Evolutionary conservation across 1,140 invertebrate species (phyloP), one percentile per base, ranked within the genome.

Genomic region (Wasmannia auropunctata): DNA sequence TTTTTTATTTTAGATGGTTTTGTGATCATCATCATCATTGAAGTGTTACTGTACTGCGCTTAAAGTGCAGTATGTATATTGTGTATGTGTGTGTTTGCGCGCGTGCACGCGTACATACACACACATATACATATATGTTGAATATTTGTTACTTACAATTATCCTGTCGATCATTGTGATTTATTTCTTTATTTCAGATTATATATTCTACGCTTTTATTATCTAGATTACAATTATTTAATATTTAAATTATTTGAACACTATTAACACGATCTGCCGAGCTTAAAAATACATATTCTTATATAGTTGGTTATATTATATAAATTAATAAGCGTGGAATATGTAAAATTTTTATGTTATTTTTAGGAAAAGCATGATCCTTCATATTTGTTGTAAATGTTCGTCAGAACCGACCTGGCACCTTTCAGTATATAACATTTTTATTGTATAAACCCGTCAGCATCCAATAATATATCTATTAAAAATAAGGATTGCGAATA

Each of bases 361-460:
- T 88, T 91, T 91, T 88, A 91, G 79, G 88, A 89, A 88, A 62
- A 86, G 89, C 91, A 88, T 89, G 25, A 85, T 87, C 77, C 88
- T 90, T 90, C 77, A 79, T 62, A 65, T 72, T 76, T 84, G n/a
- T n/a, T n/a, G 79, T 87, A 43, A 79, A 69, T 87, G 58, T 86
- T 56, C 75, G 62, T 92, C 91, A 86, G 91, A 92, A 91, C 90
- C 88, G 91, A 92, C 88, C 91, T 92, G 88, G 79, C 86, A 92
- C 83, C 54, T 70, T 88, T 89, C 16, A 6, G 74, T 81, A 76
- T 75, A 54, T 70, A 46, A 60, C 11, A 6, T 81, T 58, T 72
- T 2, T 31, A n/a, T n/a, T n/a, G n/a, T n/a, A 46, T 25, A 62
- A 34, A 83, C 4, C 25, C 65, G 34, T 43, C 19, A 81, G 34